Conservation (phyloP, 2,888 invertebrate genomes). For the Meandrusa payeni region DNA sequence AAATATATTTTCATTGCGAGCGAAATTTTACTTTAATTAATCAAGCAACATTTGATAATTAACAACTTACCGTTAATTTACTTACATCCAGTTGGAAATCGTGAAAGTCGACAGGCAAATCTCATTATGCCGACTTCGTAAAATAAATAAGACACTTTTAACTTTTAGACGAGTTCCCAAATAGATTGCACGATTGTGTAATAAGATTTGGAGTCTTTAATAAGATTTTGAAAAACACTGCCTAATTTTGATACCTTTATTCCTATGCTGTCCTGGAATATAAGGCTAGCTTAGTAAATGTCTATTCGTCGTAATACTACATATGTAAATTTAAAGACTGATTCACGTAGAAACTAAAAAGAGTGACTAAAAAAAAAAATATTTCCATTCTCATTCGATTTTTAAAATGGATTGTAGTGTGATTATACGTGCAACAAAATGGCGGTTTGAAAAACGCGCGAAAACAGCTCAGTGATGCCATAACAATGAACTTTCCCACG, state of each 20-base stretch:
- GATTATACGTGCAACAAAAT: too few species aligned
- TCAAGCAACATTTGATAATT: conserved; percentile 14
- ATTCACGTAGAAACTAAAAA: too few species aligned
- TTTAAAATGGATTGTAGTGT: too few species aligned
- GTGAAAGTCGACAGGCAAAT: conserved; percentile 13
- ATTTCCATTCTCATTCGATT: too few species aligned
- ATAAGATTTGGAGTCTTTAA: background rate
- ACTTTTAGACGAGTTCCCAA: conserved; percentile 4
- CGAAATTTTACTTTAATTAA: conserved; percentile 11
- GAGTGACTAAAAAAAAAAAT: too few species aligned
- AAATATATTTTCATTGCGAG: conserved; percentile 6
- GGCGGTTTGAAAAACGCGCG: conserved; percentile 11
- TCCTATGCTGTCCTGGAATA: too few species aligned
- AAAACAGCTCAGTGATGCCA: conserved; percentile 7
- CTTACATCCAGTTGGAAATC: conserved; percentile 15
- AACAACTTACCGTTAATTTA: conserved; percentile 18
- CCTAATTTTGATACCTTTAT: too few species aligned
- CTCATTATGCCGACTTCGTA: conserved; percentile 16
- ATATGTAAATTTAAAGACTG: too few species aligned
- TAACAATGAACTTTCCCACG: conserved; percentile 24
- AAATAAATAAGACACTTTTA: conserved; percentile 18
- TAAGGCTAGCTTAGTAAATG: too few species aligned
- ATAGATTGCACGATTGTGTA: background rate
- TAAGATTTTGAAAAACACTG: too few species aligned
- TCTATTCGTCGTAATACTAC: too few species aligned